A percentile compares a stretch with the other conserved stretches of the same genome.
phyloP scores from a whole-genome alignment of 2,888 invertebrate species.

The Troides helena region DNA sequence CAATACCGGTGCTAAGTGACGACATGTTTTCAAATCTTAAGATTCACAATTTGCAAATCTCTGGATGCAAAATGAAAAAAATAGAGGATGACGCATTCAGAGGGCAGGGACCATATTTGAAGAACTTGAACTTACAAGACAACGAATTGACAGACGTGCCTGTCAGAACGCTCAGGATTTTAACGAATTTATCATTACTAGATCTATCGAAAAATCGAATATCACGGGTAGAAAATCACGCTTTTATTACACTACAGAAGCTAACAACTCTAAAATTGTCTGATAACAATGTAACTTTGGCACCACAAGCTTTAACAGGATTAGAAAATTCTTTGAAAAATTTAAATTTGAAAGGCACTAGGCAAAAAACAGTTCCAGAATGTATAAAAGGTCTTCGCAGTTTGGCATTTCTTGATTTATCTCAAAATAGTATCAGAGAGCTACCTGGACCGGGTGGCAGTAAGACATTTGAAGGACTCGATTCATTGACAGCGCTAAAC shows the following conservation, averaged over 20 bases:
- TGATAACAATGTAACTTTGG: conserved; percentile 91
- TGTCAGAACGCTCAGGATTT: conserved; percentile 83
- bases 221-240: conserved; percentile 84
- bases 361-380: conserved; percentile 88
- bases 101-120: conserved; percentile 89
- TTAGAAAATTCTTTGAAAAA: conserved; percentile 91
- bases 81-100: conserved; percentile 88
- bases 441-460: conserved; percentile 85
- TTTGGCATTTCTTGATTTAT: conserved; percentile 92
- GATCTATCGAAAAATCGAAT: conserved; percentile 93
- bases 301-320: conserved; percentile 86
- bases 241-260: conserved; percentile 86
- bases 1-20: conserved; percentile 84
- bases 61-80: conserved; percentile 87
- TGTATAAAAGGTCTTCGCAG: conserved; percentile 88
- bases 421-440: conserved; percentile 92
- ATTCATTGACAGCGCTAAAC: conserved; percentile 91
- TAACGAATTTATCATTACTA: conserved; percentile 87
- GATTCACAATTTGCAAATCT: conserved; percentile 91
- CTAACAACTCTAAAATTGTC: conserved; percentile 91
- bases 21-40: conserved; percentile 85
- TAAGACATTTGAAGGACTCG: conserved; percentile 87
- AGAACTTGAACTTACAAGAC: conserved; percentile 92
- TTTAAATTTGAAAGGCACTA: conserved; percentile 92
- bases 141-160: conserved; percentile 90